phyloP scores from a whole-genome alignment of 1,140 invertebrate genomes.

The Macrobrachium nipponense region DNA sequence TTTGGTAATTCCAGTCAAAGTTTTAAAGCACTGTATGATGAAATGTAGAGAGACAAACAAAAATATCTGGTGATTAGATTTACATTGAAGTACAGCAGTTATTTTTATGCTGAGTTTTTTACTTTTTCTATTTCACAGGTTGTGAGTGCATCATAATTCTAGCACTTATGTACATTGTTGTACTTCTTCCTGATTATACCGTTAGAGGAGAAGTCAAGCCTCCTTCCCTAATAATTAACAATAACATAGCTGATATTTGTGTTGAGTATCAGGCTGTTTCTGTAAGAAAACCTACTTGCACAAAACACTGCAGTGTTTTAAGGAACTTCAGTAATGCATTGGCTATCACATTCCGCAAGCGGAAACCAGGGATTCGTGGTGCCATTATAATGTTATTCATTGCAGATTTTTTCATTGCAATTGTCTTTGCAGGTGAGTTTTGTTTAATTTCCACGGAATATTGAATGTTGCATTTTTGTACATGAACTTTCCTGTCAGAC shows the following conservation, averaged over 20 bases:
- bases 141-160: conserved; percentile 1
- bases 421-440: conserved; percentile 35
- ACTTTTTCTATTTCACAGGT: background rate
- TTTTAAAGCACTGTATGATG: too few relatives aligned
- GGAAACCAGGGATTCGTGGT: background rate
- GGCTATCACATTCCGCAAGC: conserved; percentile 11
- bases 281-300: background rate
- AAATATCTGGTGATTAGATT: too few relatives aligned
- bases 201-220: background rate
- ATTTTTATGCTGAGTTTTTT: too few relatives aligned
- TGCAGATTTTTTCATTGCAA: conserved; percentile 48
- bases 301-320: background rate
- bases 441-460: background rate
- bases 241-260: background rate
- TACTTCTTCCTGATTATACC: conserved; percentile 19
- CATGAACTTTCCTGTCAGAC: too few relatives aligned
- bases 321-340: background rate
- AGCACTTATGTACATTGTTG: conserved; percentile 31
- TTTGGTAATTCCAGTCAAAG: too few relatives aligned
- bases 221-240: background rate
- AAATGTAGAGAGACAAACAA: too few relatives aligned
- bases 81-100: too few relatives aligned
- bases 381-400: conserved; percentile 9
- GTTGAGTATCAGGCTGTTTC: too few relatives aligned
- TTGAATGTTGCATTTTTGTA: background rate